phyloP scores from a whole-genome alignment of 1,140 invertebrate species.

The Bombus turneri region DNA sequence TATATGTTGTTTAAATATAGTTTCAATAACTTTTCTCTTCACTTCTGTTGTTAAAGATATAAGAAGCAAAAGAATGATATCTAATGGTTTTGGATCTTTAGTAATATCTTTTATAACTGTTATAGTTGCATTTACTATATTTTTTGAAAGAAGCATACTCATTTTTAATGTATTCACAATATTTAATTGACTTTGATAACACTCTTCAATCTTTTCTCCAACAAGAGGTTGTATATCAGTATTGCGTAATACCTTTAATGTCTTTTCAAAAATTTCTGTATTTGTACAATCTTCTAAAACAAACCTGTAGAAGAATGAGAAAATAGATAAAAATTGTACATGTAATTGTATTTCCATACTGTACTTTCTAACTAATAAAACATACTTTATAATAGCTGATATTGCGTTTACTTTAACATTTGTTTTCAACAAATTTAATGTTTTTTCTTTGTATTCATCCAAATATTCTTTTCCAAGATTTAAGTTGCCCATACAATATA shows the following conservation, averaged over 20 bases:
- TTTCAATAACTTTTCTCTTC: slow-evolving; percentile 73
- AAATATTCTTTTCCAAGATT: slow-evolving; percentile 75
- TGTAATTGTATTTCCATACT: not conserved
- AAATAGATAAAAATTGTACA: slow-evolving; percentile 26
- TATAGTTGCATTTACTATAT: slow-evolving; percentile 67
- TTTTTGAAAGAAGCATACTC: slow-evolving; percentile 70
- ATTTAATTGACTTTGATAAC: slow-evolving; percentile 73
- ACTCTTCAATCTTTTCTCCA: slow-evolving; percentile 72
- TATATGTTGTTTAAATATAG: slow-evolving; percentile 73
- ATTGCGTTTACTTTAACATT: slow-evolving; percentile 67
- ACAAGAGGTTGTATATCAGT: slow-evolving; percentile 74
- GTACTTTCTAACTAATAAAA: slow-evolving; percentile 16
- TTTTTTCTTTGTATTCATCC: slow-evolving; percentile 72
- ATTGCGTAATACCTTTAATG: slow-evolving; percentile 69
- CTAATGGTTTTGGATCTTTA: slow-evolving; percentile 73
- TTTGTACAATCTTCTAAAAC: slow-evolving; percentile 69
- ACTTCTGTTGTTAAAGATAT: slow-evolving; percentile 58
- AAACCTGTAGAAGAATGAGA: slow-evolving; percentile 68
- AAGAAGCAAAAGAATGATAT: slow-evolving; percentile 76
- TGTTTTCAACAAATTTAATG: slow-evolving; percentile 72
- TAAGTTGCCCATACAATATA: slow-evolving; percentile 76
- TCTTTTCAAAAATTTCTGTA: slow-evolving; percentile 68
- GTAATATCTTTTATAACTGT: slow-evolving; percentile 64
- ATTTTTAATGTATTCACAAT: slow-evolving; percentile 74
- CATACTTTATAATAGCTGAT: slow-evolving; percentile 74